Evolutionary conservation across 2,888 invertebrate genomes (phyloP), one percentile per base, ranked within the genome.

Genomic region (Orthonevra nobilis): DNA sequence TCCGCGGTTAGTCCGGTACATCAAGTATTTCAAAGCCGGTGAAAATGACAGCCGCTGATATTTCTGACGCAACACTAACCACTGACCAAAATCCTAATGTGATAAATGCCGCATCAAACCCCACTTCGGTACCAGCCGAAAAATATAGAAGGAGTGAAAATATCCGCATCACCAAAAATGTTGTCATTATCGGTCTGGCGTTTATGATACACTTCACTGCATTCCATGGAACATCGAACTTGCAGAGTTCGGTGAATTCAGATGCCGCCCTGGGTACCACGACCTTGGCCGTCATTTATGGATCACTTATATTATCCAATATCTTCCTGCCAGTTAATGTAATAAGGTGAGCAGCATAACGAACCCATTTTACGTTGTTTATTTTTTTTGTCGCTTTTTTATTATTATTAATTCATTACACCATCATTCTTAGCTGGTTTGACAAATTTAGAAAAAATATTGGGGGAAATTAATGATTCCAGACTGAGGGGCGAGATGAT

Each of bases 201-300:
- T 97, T 97, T 89, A 94, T 97, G 93, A 92, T 97, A 83, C 94
- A 96, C 83, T 96, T 98, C 89, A 97, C 96, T 0, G 96, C 97
- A 3, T 98, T 97, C 88, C 96, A 94, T 89, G 95, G 95, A 2
- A 92, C 94, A 1, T 93, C 94, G 50, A 95, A 95, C 88, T 90
- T 95, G 34, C 95, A 95, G 89, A 96, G 96, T 86, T 96, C 95
- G 0, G 92, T 97, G 60, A 96, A 97, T 88, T 92, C 93, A 12
- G 94, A 94, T 84, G 93, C 92, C 1, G 94, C 95, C 0, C 90
- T 97, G 1, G 97, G 97, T 1, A 94, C 95, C 1, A 94, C 94
- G 82, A 96, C 96, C 0, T 89, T 96, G 52, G 94, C 96, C 0
- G 93, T 96, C 3, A 94, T 97, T 82, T 98, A 98, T 88, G 95